phyloP scores from a whole-genome alignment of 2,113 vertebrate genomes.

The Campylomormyrus numenius region DNA sequence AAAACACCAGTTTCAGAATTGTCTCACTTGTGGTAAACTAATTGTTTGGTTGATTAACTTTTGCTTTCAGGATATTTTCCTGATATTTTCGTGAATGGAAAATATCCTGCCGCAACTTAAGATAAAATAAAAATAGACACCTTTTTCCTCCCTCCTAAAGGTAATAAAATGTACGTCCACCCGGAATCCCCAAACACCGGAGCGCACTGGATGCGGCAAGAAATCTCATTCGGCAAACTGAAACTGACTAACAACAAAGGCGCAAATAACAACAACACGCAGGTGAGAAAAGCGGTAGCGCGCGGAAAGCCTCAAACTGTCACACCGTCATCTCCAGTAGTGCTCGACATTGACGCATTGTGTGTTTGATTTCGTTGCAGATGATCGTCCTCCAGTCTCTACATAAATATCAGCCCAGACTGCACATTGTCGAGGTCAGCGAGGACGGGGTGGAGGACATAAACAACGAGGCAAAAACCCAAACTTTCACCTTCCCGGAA shows the following conservation, averaged over 20 bases:
- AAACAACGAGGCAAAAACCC: conserved; percentile 85
- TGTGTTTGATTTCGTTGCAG: conserved; percentile 48
- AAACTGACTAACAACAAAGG: conserved; percentile 98
- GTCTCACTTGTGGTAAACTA: background rate
- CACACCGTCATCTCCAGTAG: background rate
- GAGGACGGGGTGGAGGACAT: conserved; percentile 95
- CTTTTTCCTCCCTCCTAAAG: conserved; percentile 45
- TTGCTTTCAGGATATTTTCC: background rate
- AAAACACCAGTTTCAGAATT: background rate
- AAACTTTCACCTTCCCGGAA: conserved; percentile 93
- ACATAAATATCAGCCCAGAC: conserved; percentile 91
- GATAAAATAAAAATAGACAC: background rate
- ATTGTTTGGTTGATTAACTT: background rate
- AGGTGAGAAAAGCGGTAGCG: conserved; percentile 60
- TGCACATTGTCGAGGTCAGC: conserved; percentile 95
- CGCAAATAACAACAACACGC: conserved; percentile 93
- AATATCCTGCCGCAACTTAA: background rate
- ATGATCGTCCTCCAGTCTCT: conserved; percentile 97
- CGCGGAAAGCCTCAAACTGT: background rate
- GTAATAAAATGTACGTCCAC: conserved; percentile 95
- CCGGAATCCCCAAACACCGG: conserved; percentile 96
- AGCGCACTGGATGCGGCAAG: conserved; percentile 98
- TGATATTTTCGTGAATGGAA: background rate
- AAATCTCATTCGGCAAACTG: conserved; percentile 96
- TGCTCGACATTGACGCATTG: background rate